These are phyloP conservation scores for Parnassius smintheus DNA, from an alignment of 2,888 invertebrate genomes.

Conservation along the genomic window DNA sequence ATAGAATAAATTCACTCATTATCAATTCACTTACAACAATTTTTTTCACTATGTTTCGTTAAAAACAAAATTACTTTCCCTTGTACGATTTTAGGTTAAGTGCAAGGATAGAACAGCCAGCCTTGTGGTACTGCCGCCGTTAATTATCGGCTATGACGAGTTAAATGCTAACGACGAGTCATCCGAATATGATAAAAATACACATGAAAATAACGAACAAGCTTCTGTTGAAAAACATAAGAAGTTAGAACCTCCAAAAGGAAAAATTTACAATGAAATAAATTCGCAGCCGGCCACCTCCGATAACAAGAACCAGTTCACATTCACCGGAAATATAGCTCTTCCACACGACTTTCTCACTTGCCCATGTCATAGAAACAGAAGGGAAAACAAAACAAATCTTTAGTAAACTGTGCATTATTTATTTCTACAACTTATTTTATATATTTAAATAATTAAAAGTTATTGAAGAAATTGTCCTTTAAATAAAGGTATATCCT, in stretches of 20 bases:
- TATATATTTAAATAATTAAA: no score
- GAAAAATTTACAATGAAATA: background rate
- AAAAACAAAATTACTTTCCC: background rate
- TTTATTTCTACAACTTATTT: no score
- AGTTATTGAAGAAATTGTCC: no score
- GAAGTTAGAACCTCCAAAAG: background rate
- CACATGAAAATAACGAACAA: background rate
- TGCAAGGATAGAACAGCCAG: constrained; percentile 50
- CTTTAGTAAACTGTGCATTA: background rate
- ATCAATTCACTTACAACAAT: no score
- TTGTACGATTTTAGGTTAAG: constrained; percentile 38
- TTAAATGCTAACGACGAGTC: constrained; percentile 39
- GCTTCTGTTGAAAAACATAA: no score
- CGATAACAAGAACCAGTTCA: background rate
- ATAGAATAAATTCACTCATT: no score
- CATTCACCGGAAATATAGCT: background rate
- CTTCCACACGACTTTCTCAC: background rate
- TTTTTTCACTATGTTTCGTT: no score
- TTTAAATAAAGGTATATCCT: no score
- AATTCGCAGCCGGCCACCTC: no score
- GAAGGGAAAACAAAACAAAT: background rate
- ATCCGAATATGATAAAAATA: constrained; percentile 6
- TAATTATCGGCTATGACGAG: constrained; percentile 64
- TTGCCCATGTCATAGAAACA: background rate
- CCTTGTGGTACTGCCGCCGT: constrained; percentile 59